Base-by-base conservation (phyloP, 2,888 invertebrate species). In the Eretmocerus hayati region DNA sequence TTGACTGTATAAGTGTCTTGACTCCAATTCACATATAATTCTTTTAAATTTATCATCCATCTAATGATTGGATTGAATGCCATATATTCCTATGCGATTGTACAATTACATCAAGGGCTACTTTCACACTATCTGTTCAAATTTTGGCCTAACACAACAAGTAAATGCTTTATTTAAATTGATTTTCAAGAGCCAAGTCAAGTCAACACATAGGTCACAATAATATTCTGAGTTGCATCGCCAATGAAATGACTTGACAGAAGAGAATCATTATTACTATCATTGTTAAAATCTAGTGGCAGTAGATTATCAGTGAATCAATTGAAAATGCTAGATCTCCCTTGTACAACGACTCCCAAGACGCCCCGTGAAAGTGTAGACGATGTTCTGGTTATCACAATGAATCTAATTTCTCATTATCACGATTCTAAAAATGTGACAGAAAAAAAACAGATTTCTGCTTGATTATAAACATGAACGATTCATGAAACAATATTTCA, bases 331-430 rank as follows among this genome's bases (percentile, higher is more conserved):
- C 20, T 36, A 31, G 30, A 48, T 45, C 26, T 49, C 30, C 41
- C 53, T 55, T 52, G 46, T 53, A 55, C 56, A 55, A 56, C 55
- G 53, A 51, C 45, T 55, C 49, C 55, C 52, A 50, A 42, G 37
- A 48, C 35, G 33, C 49, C 32, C 40, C 42, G 38, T 42, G 40
- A 38, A 38, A 46, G 41, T 51, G 51, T 37, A 51, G 48, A 44
- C 48, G 48, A 51, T 54, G 46, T 44, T 51, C 46, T 45, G 46
- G 40, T 50, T 46, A 52, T 52, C 51, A 54, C 51, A 51, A 46
- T 18, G 47, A 54, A 52, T 51, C 48, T 54, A 42, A 44, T 48
- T 48, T 51, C 46, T 50, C 40, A 20, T 21, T 47, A 49, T 52
- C 48, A 48, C 48, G 46, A 31, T 33, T 52, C 26, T 37, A 52